Evolutionary conservation across 2,888 invertebrate genomes (phyloP).

Genomic region (Philonicus albiceps): DNA sequence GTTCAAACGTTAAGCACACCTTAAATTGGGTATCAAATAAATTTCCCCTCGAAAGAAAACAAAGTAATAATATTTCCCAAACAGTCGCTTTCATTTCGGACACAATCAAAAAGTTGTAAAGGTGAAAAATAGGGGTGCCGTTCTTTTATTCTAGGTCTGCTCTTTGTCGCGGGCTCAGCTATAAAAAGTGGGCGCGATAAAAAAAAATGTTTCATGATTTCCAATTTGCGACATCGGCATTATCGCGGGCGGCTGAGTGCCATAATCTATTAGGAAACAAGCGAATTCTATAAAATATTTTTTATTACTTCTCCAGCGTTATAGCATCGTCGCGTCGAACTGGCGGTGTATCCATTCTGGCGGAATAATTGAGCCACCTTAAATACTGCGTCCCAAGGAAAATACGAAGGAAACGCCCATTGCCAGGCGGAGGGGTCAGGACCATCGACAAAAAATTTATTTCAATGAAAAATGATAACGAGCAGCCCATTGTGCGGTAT

Average conservation of each 20-base stretch:
- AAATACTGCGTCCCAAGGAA: conserved; percentile 9
- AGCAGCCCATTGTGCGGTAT: conserved; percentile 40
- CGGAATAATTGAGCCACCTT: conserved; percentile 35
- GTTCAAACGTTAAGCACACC: background rate
- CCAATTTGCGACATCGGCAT: background rate
- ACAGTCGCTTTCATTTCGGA: background rate
- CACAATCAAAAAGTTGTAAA: background rate
- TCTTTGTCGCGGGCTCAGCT: background rate
- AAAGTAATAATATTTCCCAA: background rate
- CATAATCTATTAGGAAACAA: conserved; percentile 34
- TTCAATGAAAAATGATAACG: conserved; percentile 44
- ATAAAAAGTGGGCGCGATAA: background rate
- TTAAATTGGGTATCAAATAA: background rate
- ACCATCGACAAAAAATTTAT: conserved; percentile 40
- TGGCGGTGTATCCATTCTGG: background rate
- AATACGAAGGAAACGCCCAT: background rate
- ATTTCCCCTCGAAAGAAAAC: background rate
- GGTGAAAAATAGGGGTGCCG: background rate
- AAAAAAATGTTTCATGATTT: background rate
- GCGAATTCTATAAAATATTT: conserved; percentile 8
- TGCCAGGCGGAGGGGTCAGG: background rate
- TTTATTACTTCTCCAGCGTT: background rate
- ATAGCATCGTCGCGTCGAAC: background rate
- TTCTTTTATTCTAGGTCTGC: background rate
- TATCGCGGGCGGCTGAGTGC: background rate